Conservation (phyloP, 2,113 vertebrate genomes). For the Spea bombifrons region DNA sequence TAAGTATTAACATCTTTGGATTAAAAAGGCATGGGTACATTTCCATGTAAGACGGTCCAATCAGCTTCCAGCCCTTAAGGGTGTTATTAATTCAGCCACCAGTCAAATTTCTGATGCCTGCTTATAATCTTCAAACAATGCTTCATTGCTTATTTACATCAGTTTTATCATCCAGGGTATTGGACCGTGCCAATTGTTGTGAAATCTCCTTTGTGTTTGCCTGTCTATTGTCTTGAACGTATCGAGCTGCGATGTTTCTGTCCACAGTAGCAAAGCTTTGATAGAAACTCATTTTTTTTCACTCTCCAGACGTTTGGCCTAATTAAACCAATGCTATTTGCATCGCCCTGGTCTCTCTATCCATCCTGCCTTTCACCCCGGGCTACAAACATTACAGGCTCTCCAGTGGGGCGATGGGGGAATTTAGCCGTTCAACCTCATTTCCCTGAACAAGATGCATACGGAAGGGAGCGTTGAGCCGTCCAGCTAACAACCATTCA, state of each 20-base stretch:
- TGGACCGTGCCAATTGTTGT: constrained; percentile 17
- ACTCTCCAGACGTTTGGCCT: constrained; percentile 45
- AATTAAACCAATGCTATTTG: constrained; percentile 49
- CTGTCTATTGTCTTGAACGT: constrained; percentile 25
- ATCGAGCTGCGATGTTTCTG: constrained; percentile 21
- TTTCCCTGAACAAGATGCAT: constrained; percentile 46
- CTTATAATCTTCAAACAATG: constrained; percentile 1
- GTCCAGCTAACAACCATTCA: constrained; percentile 44
- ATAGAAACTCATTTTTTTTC: constrained; percentile 42
- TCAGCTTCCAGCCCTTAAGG: not conserved
- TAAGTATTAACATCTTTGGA: no score
- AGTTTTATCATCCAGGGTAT: constrained; percentile 20
- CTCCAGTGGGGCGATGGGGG: constrained; percentile 38
- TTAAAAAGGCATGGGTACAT: no score
- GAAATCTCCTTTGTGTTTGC: constrained; percentile 22
- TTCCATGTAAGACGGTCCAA: no score
- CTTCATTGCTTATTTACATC: constrained; percentile 10
- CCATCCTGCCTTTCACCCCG: constrained; percentile 44
- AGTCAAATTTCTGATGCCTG: not conserved
- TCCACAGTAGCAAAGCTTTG: constrained; percentile 33
- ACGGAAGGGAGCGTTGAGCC: constrained; percentile 38
- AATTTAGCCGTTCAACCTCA: constrained; percentile 50
- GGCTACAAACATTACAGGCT: constrained; percentile 45
- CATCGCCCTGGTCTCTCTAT: constrained; percentile 42
- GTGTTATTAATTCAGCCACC: not conserved